Conservation (phyloP, 64 coral and sea anemone species). For the Catalaphyllia jardinei region DNA sequence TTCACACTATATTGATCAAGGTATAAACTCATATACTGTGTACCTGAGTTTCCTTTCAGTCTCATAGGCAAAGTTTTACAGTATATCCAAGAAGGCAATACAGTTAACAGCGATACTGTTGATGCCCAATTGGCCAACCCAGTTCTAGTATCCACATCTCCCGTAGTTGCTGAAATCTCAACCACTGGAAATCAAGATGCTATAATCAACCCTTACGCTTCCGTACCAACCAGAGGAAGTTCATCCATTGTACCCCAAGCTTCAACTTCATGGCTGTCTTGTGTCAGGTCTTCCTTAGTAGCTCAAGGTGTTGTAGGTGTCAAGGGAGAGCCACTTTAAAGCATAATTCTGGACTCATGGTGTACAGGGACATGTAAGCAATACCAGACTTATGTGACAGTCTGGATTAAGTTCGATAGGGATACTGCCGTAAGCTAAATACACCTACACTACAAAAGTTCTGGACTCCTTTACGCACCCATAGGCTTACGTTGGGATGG, state of each 20-base stretch:
- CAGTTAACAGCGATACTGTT: too few species aligned
- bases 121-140: too few species aligned
- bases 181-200: too few species aligned
- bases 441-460: too few species aligned
- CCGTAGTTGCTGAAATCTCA: too few species aligned
- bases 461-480: too few species aligned
- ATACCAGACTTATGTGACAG: constrained; percentile 36
- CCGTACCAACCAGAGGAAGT: too few species aligned
- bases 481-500: too few species aligned
- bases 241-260: too few species aligned
- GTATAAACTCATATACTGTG: constrained; percentile 48
- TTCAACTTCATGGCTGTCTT: too few species aligned
- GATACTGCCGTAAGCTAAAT: not conserved
- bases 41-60: constrained; percentile 68
- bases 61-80: constrained; percentile 47
- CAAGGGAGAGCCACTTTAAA: constrained; percentile 23
- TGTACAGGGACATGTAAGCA: constrained; percentile 31
- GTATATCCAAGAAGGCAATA: not conserved
- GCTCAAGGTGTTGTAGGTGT: constrained; percentile 3
- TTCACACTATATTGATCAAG: constrained; percentile 43
- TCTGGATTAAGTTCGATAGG: constrained; percentile 11
- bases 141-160: too few species aligned
- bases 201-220: not conserved
- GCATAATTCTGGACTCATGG: constrained; percentile 31
- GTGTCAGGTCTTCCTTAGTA: too few species aligned